Evolutionary conservation across 1,140 invertebrate genomes (phyloP).

Genomic region (Triops cancriformis): DNA sequence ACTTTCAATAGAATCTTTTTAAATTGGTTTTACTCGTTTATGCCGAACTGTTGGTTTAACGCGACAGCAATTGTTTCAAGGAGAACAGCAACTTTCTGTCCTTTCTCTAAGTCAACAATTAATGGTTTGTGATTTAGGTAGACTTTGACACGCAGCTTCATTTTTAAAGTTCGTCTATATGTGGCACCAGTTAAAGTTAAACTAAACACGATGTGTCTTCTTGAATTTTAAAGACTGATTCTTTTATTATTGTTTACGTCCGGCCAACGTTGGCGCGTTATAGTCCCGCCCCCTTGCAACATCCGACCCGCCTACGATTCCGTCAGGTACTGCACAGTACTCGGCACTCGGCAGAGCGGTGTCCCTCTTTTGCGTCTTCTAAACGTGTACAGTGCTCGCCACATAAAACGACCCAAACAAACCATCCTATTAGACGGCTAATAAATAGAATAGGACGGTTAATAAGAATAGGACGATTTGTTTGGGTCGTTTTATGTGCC

Average conservation of each 20-base stretch:
- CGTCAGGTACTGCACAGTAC: too few relatives aligned
- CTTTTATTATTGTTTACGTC: neutral
- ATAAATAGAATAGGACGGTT: too few relatives aligned
- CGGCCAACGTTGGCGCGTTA: neutral
- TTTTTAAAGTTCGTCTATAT: neutral
- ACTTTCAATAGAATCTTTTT: neutral
- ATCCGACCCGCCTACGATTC: too few relatives aligned
- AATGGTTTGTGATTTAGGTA: neutral
- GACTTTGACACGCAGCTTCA: neutral
- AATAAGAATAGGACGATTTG: too few relatives aligned
- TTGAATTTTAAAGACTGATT: neutral
- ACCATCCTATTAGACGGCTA: too few relatives aligned
- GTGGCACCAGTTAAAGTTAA: neutral
- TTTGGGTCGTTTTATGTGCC: too few relatives aligned
- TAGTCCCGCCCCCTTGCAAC: too few relatives aligned
- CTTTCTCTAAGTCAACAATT: neutral
- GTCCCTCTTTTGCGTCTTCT: too few relatives aligned
- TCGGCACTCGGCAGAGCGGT: too few relatives aligned
- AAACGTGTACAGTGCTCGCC: too few relatives aligned
- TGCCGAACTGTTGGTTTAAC: neutral
- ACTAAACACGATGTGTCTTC: too few relatives aligned
- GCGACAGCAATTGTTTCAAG: neutral
- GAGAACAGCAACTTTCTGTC: neutral
- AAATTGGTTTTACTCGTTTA: neutral
- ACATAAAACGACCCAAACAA: too few relatives aligned